Percentiles rank a stretch among this genome's conserved stretches.
phyloP scores from a whole-genome alignment of 2,888 invertebrate genomes.

The Volucella inflata region DNA sequence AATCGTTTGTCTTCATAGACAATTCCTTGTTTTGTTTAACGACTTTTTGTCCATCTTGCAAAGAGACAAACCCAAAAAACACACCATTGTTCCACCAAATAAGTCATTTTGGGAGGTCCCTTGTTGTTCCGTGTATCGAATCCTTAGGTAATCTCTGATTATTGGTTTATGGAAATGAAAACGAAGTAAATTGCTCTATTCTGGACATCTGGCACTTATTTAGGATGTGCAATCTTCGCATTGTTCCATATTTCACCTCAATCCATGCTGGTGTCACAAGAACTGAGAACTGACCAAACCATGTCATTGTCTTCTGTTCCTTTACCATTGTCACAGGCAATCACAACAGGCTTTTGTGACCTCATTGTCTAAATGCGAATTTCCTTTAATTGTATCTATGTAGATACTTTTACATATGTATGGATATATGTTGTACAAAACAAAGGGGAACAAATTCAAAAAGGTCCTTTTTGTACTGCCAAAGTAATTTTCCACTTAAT shows the following conservation, averaged over 20 bases:
- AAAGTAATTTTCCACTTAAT: slow-evolving; percentile 71
- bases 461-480: neutral
- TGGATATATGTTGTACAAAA: neutral
- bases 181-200: slow-evolving; percentile 62
- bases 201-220: slow-evolving; percentile 57
- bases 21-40: slow-evolving; percentile 28
- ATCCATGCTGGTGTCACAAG: slow-evolving; percentile 29
- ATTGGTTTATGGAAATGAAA: slow-evolving; percentile 56
- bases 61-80: slow-evolving; percentile 14
- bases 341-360: slow-evolving; percentile 42
- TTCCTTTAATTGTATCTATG: slow-evolving; percentile 53
- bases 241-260: slow-evolving; percentile 34
- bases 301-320: slow-evolving; percentile 8
- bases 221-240: slow-evolving; percentile 35
- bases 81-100: slow-evolving; percentile 25
- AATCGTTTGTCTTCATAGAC: slow-evolving; percentile 21
- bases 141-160: slow-evolving; percentile 53
- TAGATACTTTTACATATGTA: neutral
- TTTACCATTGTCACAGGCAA: slow-evolving; percentile 27
- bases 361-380: slow-evolving; percentile 35
- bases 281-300: slow-evolving; percentile 30
- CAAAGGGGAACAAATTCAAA: neutral
- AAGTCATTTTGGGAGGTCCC: slow-evolving; percentile 70
- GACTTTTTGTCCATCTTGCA: slow-evolving; percentile 28
- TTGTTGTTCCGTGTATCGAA: slow-evolving; percentile 26